Percentiles rank a stretch among this genome's conserved stretches.
Conservation (phyloP, 2,888 invertebrate genomes). For the Leucophora obtusa region DNA sequence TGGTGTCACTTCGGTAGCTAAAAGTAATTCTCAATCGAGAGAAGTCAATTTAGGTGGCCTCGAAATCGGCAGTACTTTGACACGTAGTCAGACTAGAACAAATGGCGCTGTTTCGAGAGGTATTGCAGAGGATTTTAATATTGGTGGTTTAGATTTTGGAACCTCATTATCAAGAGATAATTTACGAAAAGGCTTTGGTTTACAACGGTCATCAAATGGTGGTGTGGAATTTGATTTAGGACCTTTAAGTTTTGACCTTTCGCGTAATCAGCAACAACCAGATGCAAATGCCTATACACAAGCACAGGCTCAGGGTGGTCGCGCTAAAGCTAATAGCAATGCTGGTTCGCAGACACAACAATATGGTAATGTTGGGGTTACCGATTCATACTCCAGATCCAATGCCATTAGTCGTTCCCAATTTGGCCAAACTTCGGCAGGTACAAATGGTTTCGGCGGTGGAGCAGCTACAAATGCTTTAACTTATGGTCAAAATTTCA, state of each 20-base stretch:
- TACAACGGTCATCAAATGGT: slow-evolving; percentile 72
- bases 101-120: slow-evolving; percentile 71
- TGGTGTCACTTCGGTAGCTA: slow-evolving; percentile 69
- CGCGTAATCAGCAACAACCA: slow-evolving; percentile 66
- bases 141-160: slow-evolving; percentile 73
- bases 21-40: slow-evolving; percentile 70
- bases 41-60: slow-evolving; percentile 73
- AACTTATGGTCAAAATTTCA: slow-evolving; percentile 43
- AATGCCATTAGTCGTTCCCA: slow-evolving; percentile 71
- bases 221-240: slow-evolving; percentile 73
- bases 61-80: slow-evolving; percentile 74
- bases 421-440: slow-evolving; percentile 72
- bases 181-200: slow-evolving; percentile 71
- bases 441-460: slow-evolving; percentile 68
- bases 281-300: slow-evolving; percentile 60
- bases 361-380: slow-evolving; percentile 70
- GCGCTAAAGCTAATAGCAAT: slow-evolving; percentile 70
- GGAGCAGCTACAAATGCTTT: slow-evolving; percentile 64
- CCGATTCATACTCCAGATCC: slow-evolving; percentile 70
- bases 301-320: slow-evolving; percentile 69
- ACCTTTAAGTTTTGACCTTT: slow-evolving; percentile 71
- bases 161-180: slow-evolving; percentile 74
- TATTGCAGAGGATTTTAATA: slow-evolving; percentile 71
- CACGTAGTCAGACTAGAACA: slow-evolving; percentile 69
- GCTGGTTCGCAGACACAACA: slow-evolving; percentile 68